Base-by-base conservation (phyloP, 1,140 invertebrate genomes). In the Ridgeia piscesae region DNA sequence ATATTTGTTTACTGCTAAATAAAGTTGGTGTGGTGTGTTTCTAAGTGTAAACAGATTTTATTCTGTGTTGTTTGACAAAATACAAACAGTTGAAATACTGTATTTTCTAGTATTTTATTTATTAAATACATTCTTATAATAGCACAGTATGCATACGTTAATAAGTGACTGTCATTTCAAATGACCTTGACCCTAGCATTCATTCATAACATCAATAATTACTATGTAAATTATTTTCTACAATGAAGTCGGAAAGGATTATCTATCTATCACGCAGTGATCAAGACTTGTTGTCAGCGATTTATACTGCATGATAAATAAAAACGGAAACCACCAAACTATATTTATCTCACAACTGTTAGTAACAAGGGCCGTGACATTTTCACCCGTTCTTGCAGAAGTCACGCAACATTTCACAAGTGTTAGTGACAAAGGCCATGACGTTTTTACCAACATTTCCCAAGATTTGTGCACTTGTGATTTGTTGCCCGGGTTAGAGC, bases 101-200 rank as follows among this genome's bases (percentile, higher is more conserved):
- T 77, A 77, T 77, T 77, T 77, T 31, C 14, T 77, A 77, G 58
- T 77, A 77, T 77, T 77, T 77, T 77, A 77, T 77, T 77, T 77
- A 77, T 77, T 77, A 77, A 77, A 77, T 77, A 77, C 58, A 77
- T 77, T 77, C 58, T 77, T 77, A 77, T 77, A 77, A 77, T 77
- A 77, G 14, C 27, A 77, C 58, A 21, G 58, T 77, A 9, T 77
- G 58, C 58, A 77, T 77, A 77, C 17, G 58, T 77, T 77, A 77
- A 77, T 77, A 77, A 77, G 58, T 77, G 58, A 77, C 58, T 8
- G 0, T 77, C 58, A 77, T 77, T 21, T 77, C 27, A 77, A 77
- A 77, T 77, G 58, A 77, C 58, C 14, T 31, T 77, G 58, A 21
- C 2, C 17, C 58, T 77, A 77, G 58, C 58, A 77, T 77, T 77